These are phyloP conservation scores for Platysteira castanea DNA, from an alignment of 2,113 vertebrate species.

Conservation along the genomic window DNA sequence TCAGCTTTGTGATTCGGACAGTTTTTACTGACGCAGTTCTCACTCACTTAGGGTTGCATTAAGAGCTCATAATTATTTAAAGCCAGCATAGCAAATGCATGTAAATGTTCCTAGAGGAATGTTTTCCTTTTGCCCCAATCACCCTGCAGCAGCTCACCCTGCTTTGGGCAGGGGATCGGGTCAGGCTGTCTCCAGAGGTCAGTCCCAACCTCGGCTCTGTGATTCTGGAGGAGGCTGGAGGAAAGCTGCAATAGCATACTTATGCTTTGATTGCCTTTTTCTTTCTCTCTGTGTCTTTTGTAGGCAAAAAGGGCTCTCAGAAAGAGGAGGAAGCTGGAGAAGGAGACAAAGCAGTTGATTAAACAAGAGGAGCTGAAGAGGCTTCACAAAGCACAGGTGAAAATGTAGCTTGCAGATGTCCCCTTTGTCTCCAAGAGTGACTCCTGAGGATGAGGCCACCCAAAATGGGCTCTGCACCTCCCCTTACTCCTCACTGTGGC, in stretches of 20 bases:
- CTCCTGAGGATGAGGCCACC: rapidly evolving
- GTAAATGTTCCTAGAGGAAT: neutral
- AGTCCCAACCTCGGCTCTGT: neutral
- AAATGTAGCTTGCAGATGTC: neutral
- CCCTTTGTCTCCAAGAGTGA: neutral
- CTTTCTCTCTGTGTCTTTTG: neutral
- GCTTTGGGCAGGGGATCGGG: neutral
- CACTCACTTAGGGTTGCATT: neutral
- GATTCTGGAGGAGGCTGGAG: neutral
- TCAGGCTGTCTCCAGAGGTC: neutral
- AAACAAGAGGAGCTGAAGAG: conserved; percentile 89
- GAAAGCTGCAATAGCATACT: neutral
- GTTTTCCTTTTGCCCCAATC: neutral
- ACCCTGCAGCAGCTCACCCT: neutral
- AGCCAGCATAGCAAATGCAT: neutral
- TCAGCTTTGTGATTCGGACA: neutral
- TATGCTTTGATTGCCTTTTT: neutral
- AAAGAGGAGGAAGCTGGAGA: conserved; percentile 78
- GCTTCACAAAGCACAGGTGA: conserved; percentile 94
- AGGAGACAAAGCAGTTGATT: conserved; percentile 75
- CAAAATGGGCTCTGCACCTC: neutral
- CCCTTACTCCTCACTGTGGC: neutral
- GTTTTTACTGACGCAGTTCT: neutral
- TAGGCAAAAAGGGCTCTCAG: conserved; percentile 66
- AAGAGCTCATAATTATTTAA: neutral